Percentiles rank a stretch among this genome's conserved stretches.
Conservation (phyloP, 2,888 invertebrate genomes). For the Keiferia lycopersicella region DNA sequence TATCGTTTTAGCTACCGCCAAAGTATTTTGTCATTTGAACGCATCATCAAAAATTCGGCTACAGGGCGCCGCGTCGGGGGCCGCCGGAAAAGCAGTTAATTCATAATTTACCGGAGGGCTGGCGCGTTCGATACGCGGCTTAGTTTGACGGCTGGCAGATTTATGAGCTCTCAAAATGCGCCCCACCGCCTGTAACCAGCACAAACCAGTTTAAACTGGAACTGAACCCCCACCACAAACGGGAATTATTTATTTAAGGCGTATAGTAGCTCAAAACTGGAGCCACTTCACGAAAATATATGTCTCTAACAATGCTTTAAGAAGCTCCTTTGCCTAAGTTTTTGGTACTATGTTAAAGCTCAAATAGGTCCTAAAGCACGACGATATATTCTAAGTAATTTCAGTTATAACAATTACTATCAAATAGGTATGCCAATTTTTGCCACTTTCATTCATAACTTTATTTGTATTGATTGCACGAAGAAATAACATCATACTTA, state of each 20-base stretch:
- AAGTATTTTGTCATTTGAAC: slow-evolving; percentile 17
- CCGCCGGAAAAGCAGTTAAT: slow-evolving; percentile 55
- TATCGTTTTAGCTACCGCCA: neutral
- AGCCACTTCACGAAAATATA: too few relatives aligned
- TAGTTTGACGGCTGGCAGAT: slow-evolving; percentile 78
- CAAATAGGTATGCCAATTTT: too few relatives aligned
- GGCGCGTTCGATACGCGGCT: slow-evolving; percentile 76
- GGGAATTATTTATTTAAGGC: slow-evolving; percentile 25
- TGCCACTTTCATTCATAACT: too few relatives aligned
- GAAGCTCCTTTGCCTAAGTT: too few relatives aligned
- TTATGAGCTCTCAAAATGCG: slow-evolving; percentile 76
- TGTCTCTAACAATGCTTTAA: too few relatives aligned
- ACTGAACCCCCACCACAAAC: slow-evolving; percentile 25
- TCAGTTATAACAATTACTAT: too few relatives aligned
- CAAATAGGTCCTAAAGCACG: too few relatives aligned
- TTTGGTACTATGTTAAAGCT: too few relatives aligned
- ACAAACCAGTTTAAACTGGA: slow-evolving; percentile 46
- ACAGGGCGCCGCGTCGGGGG: neutral
- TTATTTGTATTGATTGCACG: too few relatives aligned
- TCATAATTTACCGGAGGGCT: slow-evolving; percentile 73
- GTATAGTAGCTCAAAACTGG: too few relatives aligned
- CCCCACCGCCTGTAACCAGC: slow-evolving; percentile 52
- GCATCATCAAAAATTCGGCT: slow-evolving; percentile 25
- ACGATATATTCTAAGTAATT: too few relatives aligned
- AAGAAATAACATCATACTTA: too few relatives aligned